Base-by-base conservation (phyloP, 2,888 invertebrate genomes). In the Isoperla grammatica region DNA sequence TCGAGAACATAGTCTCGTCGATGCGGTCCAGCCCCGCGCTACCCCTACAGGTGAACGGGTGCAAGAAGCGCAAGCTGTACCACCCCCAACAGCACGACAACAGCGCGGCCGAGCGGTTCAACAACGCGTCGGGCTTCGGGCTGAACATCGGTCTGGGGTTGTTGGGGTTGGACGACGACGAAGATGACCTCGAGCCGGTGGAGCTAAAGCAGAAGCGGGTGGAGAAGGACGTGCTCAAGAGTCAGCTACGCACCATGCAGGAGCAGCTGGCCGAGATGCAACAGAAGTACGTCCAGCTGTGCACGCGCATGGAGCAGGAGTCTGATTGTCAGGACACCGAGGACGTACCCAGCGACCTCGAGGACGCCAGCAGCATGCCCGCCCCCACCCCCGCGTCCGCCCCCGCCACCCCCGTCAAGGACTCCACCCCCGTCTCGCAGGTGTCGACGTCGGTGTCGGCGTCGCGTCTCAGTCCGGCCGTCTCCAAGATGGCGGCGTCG, bases 41-140 rank as follows among this genome's bases (percentile, higher is more conserved):
- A 22, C 87, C 87, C 19, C 81, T 84, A 61, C 86, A 87, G 73
- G 89, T 90, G 67, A 94, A 94, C 76, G 94, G 95, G 53, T 95
- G 94, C 76, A 95, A 95, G 75, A 97, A 97, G 76, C 84, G 96
- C 50, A 97, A 97, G 76, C 81, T 95, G 29, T 95, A 95, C 73
- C 94, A 95, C 71, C 96, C 96, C 11, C 94, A 95, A 74, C 95
- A 95, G 71, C 93, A 95, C 74, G 89, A 89, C 71, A 72, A 73
- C 65, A 80, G 81, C 59, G 83, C 83, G 23, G 83, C 81, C 67
- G 84, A 84, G 67, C 76, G 84, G n/a, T 79, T 78, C 68, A 81
- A 76, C 72, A 65, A 79, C 78, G n/a, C n/a, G n/a, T 29, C 57
- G 2, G 79, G 80, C 48, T 74, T 81, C 57, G 79, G 80, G 61